Evolutionary conservation across 2,888 invertebrate species (phyloP).

Genomic region (Neoaliturus tenellus): DNA sequence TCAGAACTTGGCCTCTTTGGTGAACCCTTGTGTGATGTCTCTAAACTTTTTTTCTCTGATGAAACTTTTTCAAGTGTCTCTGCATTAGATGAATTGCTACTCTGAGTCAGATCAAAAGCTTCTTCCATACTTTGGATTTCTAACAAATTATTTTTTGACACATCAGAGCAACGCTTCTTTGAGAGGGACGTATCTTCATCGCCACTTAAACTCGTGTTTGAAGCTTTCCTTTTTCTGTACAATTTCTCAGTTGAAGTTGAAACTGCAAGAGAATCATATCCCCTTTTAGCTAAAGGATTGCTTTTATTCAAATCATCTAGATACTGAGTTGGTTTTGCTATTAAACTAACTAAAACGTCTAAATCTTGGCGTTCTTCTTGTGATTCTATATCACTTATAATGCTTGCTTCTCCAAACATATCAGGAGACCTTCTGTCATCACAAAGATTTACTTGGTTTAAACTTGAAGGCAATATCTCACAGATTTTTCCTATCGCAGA

Average conservation of each 20-base stretch:
- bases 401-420: constrained; percentile 64
- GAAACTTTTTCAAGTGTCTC: neutral
- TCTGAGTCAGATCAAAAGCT: neutral
- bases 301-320: neutral
- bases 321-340: constrained; percentile 23
- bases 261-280: neutral
- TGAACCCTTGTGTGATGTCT: too few species aligned
- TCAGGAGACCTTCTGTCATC: constrained; percentile 64
- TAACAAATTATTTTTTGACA: neutral
- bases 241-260: neutral
- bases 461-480: neutral
- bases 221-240: constrained; percentile 27
- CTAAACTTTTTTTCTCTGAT: too few species aligned
- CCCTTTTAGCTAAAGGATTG: neutral
- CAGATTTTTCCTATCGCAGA: neutral
- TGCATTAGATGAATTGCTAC: neutral
- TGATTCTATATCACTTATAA: neutral
- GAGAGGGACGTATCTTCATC: neutral
- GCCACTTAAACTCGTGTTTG: neutral
- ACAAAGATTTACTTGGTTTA: neutral
- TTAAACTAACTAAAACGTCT: constrained; percentile 34
- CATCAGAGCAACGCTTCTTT: constrained; percentile 12
- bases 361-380: constrained; percentile 2
- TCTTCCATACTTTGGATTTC: neutral
- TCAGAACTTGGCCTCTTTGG: too few species aligned